phyloP scores from a whole-genome alignment of 2,113 vertebrate species.

The Leuciscus idus region DNA sequence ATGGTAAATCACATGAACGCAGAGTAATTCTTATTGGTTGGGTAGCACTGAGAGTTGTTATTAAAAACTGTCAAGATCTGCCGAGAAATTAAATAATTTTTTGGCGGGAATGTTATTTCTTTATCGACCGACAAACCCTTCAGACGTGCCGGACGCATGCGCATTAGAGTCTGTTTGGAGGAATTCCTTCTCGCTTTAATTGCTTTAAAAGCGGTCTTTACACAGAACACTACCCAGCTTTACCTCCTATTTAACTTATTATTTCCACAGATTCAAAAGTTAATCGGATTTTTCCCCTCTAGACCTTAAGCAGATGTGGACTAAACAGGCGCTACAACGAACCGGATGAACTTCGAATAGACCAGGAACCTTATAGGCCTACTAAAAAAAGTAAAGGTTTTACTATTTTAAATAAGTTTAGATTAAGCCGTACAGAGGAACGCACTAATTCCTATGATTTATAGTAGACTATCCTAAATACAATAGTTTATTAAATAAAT shows the following conservation, averaged over 20 bases:
- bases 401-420: too few species aligned
- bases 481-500: too few species aligned
- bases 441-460: too few species aligned
- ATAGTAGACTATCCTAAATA: too few species aligned
- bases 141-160: slow-evolving; percentile 85
- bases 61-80: not conserved
- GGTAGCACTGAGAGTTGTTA: not conserved
- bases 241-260: slow-evolving; percentile 92
- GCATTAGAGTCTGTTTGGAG: slow-evolving; percentile 84
- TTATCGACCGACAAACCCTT: slow-evolving; percentile 70
- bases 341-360: not conserved
- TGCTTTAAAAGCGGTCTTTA: slow-evolving; percentile 91
- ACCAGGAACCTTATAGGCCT: not conserved
- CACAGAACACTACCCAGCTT: slow-evolving; percentile 90
- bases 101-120: slow-evolving; percentile 34
- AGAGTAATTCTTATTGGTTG: not conserved
- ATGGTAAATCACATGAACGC: not conserved
- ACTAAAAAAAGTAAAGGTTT: too few species aligned
- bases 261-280: slow-evolving; percentile 93
- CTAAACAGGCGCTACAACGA: not conserved
- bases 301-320: not conserved
- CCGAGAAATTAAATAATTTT: not conserved
- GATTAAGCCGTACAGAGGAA: too few species aligned
- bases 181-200: slow-evolving; percentile 94
- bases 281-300: slow-evolving; percentile 83